phyloP scores from a whole-genome alignment of 64 coral and sea anemone species.

The Platygyra sinensis region DNA sequence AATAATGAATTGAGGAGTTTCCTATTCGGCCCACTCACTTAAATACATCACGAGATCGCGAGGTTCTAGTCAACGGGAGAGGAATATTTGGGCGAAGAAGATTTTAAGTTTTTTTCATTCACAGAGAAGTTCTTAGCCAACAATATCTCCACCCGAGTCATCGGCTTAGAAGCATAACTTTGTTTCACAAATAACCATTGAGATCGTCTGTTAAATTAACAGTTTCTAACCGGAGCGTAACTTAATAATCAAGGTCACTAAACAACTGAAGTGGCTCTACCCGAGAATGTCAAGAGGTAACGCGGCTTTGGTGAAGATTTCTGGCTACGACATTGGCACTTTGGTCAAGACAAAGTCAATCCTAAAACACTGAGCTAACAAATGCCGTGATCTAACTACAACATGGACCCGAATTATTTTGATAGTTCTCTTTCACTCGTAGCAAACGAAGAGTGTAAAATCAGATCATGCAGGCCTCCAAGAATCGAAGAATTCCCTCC shows the following conservation, averaged over 20 bases:
- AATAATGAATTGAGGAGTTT: neutral
- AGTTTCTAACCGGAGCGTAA: neutral
- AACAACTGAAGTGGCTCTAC: neutral
- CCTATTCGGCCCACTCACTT: too few species aligned
- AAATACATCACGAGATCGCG: neutral
- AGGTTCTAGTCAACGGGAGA: neutral
- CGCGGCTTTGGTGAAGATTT: neutral
- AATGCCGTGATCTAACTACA: neutral
- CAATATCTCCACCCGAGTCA: neutral
- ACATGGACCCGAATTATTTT: conserved; percentile 12
- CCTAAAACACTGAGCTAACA: neutral
- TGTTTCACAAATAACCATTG: neutral
- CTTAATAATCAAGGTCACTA: neutral
- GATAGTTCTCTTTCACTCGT: conserved; percentile 1
- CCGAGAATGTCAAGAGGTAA: neutral
- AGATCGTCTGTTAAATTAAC: neutral
- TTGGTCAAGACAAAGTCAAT: neutral
- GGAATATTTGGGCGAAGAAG: neutral
- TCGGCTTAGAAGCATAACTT: neutral
- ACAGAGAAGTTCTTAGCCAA: neutral
- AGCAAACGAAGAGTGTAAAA: conserved; percentile 45
- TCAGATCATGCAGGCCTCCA: conserved; percentile 70
- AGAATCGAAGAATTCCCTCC: conserved; percentile 90
- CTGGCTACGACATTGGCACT: neutral
- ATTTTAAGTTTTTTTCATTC: neutral